Evolutionary conservation across 2,888 invertebrate species (phyloP).

Genomic region (Dryobota labecula): DNA sequence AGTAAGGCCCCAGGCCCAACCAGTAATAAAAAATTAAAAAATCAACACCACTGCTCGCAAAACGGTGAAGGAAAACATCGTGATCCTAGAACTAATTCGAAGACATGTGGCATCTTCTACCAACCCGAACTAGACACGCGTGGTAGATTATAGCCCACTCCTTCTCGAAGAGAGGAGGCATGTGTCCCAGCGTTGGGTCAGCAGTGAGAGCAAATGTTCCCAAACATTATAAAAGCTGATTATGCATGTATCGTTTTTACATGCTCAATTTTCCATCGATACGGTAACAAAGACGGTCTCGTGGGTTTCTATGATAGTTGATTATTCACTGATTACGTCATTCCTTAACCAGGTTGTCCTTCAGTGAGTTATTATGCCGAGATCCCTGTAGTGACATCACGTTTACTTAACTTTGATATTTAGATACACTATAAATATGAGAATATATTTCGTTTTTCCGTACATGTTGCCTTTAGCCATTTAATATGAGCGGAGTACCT

Average conservation of each 20-base stretch:
- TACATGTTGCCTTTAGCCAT: constrained; percentile 11
- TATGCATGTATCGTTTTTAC: constrained; percentile 26
- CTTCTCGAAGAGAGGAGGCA: no score
- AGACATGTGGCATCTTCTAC: no score
- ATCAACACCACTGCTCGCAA: no score
- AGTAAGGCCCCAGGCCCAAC: no score
- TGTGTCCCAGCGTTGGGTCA: no score
- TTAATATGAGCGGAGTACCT: neutral
- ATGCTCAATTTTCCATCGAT: constrained; percentile 28
- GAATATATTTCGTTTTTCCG: constrained; percentile 25
- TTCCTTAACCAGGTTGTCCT: constrained; percentile 37
- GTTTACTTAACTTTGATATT: constrained; percentile 43
- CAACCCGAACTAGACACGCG: no score
- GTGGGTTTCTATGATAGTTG: constrained; percentile 39
- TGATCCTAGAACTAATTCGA: no score
- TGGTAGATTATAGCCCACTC: no score
- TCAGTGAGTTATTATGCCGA: constrained; percentile 21
- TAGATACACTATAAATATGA: constrained; percentile 22
- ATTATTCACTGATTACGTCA: constrained; percentile 65
- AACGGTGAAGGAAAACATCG: no score
- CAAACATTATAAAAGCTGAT: no score
- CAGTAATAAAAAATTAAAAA: no score
- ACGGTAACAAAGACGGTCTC: constrained; percentile 25
- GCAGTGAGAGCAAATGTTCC: no score
- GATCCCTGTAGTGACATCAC: constrained; percentile 22